Evolutionary conservation across 2,113 vertebrate genomes (phyloP).

Genomic region (Ophthalmolycus amberensis): DNA sequence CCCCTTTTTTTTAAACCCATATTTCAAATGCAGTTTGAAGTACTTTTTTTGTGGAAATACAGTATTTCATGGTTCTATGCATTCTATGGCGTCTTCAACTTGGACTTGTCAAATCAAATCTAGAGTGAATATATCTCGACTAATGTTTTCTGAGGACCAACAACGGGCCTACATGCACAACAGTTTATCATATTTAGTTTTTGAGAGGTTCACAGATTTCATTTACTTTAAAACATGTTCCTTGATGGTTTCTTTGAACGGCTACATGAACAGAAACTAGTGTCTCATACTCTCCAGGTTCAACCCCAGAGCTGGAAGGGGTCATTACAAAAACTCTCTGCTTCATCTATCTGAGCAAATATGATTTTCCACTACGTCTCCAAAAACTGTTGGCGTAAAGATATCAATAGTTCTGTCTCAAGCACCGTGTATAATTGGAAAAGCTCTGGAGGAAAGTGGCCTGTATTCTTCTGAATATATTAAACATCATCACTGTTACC

Average conservation of each 20-base stretch:
- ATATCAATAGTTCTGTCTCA: constrained; percentile 46
- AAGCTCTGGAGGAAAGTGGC: constrained; percentile 20
- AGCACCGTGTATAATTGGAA: constrained; percentile 15
- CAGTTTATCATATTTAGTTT: constrained; percentile 61
- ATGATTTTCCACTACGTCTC: constrained; percentile 18
- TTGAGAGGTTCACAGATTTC: constrained; percentile 21
- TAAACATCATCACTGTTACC: constrained; percentile 3
- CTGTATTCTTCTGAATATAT: constrained; percentile 22
- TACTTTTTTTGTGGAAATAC: constrained; percentile 20
- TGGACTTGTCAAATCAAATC: constrained; percentile 54
- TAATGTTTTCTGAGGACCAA: constrained; percentile 48
- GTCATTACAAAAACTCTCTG: constrained; percentile 62
- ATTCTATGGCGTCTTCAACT: constrained; percentile 22
- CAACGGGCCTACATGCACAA: constrained; percentile 53
- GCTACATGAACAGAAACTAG: constrained; percentile 37
- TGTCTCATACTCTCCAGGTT: constrained; percentile 55
- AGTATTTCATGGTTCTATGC: constrained; percentile 42
- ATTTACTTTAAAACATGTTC: constrained; percentile 54
- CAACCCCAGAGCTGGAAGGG: constrained; percentile 36
- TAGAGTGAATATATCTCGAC: constrained; percentile 23
- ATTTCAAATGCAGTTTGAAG: constrained; percentile 79
- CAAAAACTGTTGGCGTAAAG: constrained; percentile 34
- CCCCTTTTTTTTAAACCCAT: constrained; percentile 50
- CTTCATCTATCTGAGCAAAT: constrained; percentile 53
- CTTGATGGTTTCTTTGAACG: constrained; percentile 51